Conservation (phyloP, 2,113 vertebrate species). For the Urocolius indicus region DNA sequence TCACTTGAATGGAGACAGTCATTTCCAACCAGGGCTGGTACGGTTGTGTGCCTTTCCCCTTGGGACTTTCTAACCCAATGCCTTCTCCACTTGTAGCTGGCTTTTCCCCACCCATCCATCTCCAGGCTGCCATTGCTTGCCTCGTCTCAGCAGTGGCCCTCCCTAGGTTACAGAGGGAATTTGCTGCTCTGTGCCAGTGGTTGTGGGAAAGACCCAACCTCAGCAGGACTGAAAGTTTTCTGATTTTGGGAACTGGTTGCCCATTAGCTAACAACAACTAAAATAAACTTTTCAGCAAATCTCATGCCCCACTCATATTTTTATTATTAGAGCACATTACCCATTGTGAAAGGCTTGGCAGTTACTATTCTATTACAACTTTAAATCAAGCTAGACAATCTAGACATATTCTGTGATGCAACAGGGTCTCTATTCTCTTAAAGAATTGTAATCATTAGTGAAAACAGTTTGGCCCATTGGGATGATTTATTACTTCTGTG, state of each 20-base stretch:
- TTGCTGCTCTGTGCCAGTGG: not conserved
- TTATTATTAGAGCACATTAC: not conserved
- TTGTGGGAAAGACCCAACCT: not conserved
- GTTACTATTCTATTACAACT: not conserved
- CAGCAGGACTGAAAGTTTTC: not conserved
- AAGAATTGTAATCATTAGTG: not conserved
- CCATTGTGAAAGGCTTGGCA: not conserved
- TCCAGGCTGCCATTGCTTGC: not conserved
- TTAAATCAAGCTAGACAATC: not conserved
- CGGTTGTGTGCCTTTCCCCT: fast-evolving
- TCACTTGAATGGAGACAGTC: not conserved
- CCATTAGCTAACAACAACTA: not conserved
- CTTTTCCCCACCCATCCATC: not conserved
- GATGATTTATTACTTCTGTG: not conserved
- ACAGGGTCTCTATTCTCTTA: not conserved
- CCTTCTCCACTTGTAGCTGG: not conserved
- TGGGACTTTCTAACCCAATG: not conserved
- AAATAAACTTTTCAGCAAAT: not conserved
- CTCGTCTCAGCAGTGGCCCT: not conserved
- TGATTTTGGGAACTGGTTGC: not conserved
- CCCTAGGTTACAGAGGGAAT: not conserved
- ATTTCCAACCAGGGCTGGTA: not conserved
- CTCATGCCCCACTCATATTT: not conserved
- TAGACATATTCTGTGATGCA: not conserved
- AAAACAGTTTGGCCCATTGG: not conserved